These are phyloP conservation scores for Bradypodion ventrale DNA, from an alignment of 2,797 vertebrate species.

Conservation along the genomic window DNA sequence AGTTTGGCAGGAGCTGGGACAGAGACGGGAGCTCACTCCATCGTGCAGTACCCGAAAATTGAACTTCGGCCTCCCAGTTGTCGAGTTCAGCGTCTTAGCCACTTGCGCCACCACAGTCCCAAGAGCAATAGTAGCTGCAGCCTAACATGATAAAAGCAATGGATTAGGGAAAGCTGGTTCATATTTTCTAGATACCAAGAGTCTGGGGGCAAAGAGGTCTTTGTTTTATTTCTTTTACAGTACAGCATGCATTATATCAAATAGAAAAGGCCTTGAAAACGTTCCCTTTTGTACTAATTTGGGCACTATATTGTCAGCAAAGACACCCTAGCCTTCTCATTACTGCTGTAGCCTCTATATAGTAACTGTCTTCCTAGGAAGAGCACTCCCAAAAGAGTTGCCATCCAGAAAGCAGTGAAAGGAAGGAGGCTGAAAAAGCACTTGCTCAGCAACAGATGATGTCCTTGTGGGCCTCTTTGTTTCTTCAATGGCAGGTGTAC, in stretches of 20 bases:
- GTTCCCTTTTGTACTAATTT: background rate
- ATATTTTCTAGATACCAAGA: background rate
- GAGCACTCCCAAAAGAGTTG: background rate
- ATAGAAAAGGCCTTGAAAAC: background rate
- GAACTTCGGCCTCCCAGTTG: too few relatives aligned
- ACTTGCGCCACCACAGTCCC: too few relatives aligned
- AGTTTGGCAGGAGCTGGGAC: too few relatives aligned
- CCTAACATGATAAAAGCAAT: too few relatives aligned
- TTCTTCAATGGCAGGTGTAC: conserved; percentile 9
- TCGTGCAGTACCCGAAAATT: too few relatives aligned
- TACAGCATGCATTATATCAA: background rate
- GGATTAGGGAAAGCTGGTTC: too few relatives aligned
- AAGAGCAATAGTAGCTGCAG: too few relatives aligned
- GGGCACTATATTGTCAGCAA: background rate
- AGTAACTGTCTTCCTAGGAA: background rate
- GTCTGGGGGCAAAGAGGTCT: background rate
- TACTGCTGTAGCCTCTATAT: background rate
- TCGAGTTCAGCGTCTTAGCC: too few relatives aligned
- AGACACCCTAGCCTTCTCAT: background rate
- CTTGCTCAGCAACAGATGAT: background rate
- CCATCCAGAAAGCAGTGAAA: conserved; percentile 2
- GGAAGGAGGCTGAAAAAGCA: background rate
- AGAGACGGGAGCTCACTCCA: too few relatives aligned
- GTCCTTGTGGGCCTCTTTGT: conserved; percentile 6
- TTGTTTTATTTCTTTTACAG: background rate